Evolutionary conservation across 92 coral and sea anemone species (phyloP), one percentile per base, ranked within the genome.

Genomic region (Diadumene lineata): DNA sequence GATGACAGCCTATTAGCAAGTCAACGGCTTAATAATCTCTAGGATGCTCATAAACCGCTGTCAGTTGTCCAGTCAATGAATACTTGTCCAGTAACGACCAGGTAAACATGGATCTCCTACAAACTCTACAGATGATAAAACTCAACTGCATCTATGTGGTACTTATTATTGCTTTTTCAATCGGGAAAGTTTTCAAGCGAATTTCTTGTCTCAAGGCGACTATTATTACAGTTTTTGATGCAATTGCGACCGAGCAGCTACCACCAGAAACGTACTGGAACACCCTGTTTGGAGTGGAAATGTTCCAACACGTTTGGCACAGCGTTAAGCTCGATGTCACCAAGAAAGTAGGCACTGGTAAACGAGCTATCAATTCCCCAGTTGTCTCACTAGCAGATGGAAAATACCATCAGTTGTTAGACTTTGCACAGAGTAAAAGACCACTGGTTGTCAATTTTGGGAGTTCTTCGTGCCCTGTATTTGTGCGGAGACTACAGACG

Each of bases 401-500:
- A 56, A 56, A 19, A 34, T 64, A 53, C 62, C 69, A 56, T 44
- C 86, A 66, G 1, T 79, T 86, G 26, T 73, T 86, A 34, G 96
- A 90, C 53, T 80, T 69, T 76, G 76, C 76, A 10, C 74, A 64
- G 32, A 76, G 76, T 60, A 64, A 64, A 30, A 76, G 90, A 4
- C 90, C 90, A 0, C 71, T 85, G 8, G 73, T 81, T 16, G 86
- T 85, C 21, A 85, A 85, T 72, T 85, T 85, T 66, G 90, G 90
- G 15, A 85, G 90, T 50, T 61, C 34, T 25, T 81, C 86, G 16
- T 85, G 90, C 53, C 90, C 90, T 11, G 81, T 85, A 11, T 85
- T 85, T 50, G 76, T 77, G 82, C 75, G 70, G 66, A 68, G 77
- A 53, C 53, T 85, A 30, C 56, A 55, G n/a, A 81, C 76, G n/a